Conservation (phyloP, 2,113 vertebrate genomes). For the Hydropotes inermis region DNA sequence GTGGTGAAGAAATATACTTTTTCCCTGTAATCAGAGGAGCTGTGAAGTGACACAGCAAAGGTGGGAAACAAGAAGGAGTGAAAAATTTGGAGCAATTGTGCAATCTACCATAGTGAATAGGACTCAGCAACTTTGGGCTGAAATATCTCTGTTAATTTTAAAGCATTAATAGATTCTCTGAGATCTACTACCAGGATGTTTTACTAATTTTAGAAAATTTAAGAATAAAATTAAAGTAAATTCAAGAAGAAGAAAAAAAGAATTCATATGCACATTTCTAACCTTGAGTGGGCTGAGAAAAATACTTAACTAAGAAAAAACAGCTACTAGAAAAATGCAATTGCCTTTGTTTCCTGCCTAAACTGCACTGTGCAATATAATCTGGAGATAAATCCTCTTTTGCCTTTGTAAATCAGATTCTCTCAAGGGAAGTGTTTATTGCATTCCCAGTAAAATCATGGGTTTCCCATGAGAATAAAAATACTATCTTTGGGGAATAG, state of each 20-base stretch:
- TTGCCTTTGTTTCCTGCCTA: neutral
- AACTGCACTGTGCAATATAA: neutral
- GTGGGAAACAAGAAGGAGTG: neutral
- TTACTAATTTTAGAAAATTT: constrained; percentile 37
- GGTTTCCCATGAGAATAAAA: constrained; percentile 27
- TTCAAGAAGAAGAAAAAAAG: neutral
- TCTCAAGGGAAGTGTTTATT: constrained; percentile 7
- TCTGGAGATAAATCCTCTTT: constrained; percentile 2
- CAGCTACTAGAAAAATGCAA: neutral
- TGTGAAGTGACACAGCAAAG: neutral
- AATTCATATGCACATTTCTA: neutral
- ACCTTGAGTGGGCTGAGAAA: neutral
- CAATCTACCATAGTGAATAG: neutral
- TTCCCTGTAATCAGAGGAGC: neutral
- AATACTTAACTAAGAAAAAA: constrained; percentile 36
- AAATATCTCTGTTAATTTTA: neutral
- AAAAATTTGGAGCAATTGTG: neutral
- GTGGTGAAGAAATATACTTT: neutral
- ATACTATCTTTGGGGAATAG: neutral
- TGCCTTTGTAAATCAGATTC: neutral
- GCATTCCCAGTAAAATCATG: constrained; percentile 13
- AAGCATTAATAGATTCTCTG: constrained; percentile 15
- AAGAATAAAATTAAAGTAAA: constrained; percentile 51
- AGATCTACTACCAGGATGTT: neutral
- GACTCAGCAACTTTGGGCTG: neutral